Evolutionary conservation across 2,113 vertebrate species (phyloP), one percentile per base, ranked within the genome.

Genomic region (Neotragus moschatus): DNA sequence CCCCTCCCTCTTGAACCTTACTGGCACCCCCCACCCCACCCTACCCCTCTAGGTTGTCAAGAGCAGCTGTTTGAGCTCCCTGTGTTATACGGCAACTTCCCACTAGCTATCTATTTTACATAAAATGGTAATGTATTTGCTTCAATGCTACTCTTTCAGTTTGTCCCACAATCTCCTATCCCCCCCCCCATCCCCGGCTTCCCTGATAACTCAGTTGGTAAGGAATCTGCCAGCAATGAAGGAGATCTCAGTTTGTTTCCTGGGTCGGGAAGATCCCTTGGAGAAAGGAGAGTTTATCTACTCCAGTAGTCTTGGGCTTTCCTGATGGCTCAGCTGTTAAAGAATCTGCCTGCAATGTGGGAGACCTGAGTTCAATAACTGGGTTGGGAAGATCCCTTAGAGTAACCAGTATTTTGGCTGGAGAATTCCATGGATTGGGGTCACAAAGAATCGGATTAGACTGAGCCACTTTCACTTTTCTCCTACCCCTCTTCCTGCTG

Each of bases 21-120:
- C 36, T 43, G 0, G 0, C 12, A 14, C 23, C 6, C 12, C 10
- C 5, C 11, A 26, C 36, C 6, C 23, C 23, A 75, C 6, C 39
- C 36, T 2, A 43, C 23, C 12, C 70, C 12, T 73, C 39, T 7
- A 26, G 70, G 70, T 26, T 43, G 36, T 75, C 3, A 75, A 75
- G 70, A 75, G 70, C 70, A 75, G 36, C 36, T 75, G 70, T 21
- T 21, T 23, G 66, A 70, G 66, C n/a, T 70, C 4, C 66, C n/a
- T 23, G 66, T 39, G 66, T 75, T 25, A 26, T 14, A 26, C 39
- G 7, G 23, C 10, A 23, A 39, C 39, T 75, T 26, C 39, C 70
- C 70, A 43, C 23, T 43, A 14, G 70, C 36, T 75, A 43, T 14
- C 70, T 43, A 25, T 39, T 75, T 75, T 75, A 26, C 36, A 75